These are phyloP conservation scores for Drosophila tristis DNA, from an alignment of 1,140 invertebrate species.

Conservation along the genomic window DNA sequence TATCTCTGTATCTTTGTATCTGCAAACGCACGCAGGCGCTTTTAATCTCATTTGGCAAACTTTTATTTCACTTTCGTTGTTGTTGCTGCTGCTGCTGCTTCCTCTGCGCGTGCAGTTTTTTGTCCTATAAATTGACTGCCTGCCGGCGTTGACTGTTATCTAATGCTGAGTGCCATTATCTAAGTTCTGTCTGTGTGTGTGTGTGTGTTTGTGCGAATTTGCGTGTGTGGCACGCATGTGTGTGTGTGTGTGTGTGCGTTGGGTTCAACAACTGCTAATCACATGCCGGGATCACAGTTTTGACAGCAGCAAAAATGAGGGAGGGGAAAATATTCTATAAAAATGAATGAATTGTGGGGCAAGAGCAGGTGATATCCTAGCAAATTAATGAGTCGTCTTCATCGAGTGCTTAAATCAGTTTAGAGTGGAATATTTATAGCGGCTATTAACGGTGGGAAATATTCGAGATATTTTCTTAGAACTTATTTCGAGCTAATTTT, in stretches of 20 bases:
- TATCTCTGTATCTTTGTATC: slow-evolving; percentile 43
- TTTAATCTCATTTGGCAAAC: slow-evolving; percentile 48
- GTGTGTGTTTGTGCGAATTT: slow-evolving; percentile 18
- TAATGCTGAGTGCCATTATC: slow-evolving; percentile 60
- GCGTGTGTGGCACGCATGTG: slow-evolving; percentile 29
- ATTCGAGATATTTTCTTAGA: slow-evolving; percentile 5
- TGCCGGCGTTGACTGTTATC: slow-evolving; percentile 58
- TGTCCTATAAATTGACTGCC: slow-evolving; percentile 49
- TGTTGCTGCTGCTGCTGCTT: slow-evolving; percentile 4
- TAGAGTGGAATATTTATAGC: slow-evolving; percentile 29
- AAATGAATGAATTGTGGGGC: slow-evolving; percentile 33
- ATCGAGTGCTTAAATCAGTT: slow-evolving; percentile 30
- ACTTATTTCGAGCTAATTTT: no score
- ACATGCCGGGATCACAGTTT: slow-evolving; percentile 54
- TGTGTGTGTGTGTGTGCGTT: slow-evolving; percentile 29
- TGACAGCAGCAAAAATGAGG: slow-evolving; percentile 16
- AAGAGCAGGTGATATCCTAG: slow-evolving; percentile 31
- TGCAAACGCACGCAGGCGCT: slow-evolving; percentile 52
- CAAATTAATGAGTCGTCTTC: slow-evolving; percentile 28
- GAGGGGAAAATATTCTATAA: slow-evolving; percentile 11
- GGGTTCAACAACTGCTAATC: slow-evolving; percentile 80
- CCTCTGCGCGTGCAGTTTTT: slow-evolving; percentile 44
- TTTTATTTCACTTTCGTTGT: slow-evolving; percentile 20
- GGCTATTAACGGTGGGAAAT: slow-evolving; percentile 28
- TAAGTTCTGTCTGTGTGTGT: slow-evolving; percentile 36